Conservation (phyloP, 2,888 invertebrate genomes). For the Penaeus monodon region DNA sequence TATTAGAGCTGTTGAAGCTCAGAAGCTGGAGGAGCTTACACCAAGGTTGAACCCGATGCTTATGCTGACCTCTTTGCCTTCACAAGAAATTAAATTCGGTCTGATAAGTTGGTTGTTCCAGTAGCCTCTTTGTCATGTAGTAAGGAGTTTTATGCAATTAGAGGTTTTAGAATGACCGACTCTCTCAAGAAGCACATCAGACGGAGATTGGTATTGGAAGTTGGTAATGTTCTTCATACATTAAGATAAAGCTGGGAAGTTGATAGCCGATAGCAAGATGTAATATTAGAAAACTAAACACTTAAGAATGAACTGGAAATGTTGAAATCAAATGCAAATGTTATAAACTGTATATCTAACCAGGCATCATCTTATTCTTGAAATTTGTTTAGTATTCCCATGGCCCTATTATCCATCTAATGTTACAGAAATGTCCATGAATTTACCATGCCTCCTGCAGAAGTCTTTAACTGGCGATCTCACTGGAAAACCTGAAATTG, state of each 20-base stretch:
- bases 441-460: conserved; percentile 3
- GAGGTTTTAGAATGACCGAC: conserved; percentile 5
- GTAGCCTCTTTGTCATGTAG: background rate
- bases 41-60: background rate
- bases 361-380: background rate
- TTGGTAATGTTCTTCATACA: background rate
- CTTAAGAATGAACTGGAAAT: background rate
- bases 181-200: background rate
- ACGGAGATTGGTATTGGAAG: background rate
- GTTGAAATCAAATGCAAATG: no score
- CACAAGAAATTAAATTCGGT: background rate
- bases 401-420: conserved; percentile 7
- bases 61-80: conserved; percentile 6
- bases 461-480: background rate
- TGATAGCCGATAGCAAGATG: background rate
- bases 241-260: no score
- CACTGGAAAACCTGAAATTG: background rate
- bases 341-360: no score
- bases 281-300: background rate
- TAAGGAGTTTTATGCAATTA: background rate
- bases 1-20: no score
- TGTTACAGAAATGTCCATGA: background rate
- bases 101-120: conserved; percentile 8
- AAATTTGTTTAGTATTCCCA: background rate
- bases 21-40: background rate